phyloP scores from a whole-genome alignment of 2,888 invertebrate genomes.

The Resseliella maxima region DNA sequence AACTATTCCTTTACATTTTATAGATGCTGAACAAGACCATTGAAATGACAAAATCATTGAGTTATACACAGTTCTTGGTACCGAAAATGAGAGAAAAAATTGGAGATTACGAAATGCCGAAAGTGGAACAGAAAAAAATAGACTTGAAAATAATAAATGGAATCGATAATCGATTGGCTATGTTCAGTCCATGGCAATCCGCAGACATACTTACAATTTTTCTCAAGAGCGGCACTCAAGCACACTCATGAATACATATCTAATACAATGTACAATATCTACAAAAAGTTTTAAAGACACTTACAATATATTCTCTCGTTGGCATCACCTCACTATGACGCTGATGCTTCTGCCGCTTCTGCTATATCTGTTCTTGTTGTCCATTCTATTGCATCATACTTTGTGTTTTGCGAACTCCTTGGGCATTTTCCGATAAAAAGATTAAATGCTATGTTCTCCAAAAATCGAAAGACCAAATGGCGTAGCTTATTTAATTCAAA shows the following conservation, averaged over 20 bases:
- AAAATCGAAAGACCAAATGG: neutral
- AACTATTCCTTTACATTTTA: neutral
- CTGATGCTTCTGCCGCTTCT: neutral
- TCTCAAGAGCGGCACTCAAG: neutral
- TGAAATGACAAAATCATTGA: conserved; percentile 28
- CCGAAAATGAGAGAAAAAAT: neutral
- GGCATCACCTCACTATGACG: neutral
- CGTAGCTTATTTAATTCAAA: neutral
- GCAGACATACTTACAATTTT: conserved; percentile 14
- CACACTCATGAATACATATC: conserved; percentile 39
- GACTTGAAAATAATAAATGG: conserved; percentile 47
- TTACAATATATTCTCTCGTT: neutral
- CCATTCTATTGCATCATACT: neutral
- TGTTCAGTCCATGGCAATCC: neutral
- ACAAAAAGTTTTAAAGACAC: neutral
- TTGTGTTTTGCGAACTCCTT: neutral
- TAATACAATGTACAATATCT: conserved; percentile 1
- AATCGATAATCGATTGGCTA: conserved; percentile 43
- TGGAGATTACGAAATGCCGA: conserved; percentile 7
- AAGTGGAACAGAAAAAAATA: neutral
- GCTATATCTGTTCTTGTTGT: neutral
- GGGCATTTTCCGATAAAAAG: conserved; percentile 15
- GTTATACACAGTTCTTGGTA: neutral
- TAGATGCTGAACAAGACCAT: neutral
- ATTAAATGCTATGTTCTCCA: neutral